These are phyloP conservation scores for Plodia interpunctella DNA, from an alignment of 1,140 invertebrate genomes.

Conservation along the genomic window DNA sequence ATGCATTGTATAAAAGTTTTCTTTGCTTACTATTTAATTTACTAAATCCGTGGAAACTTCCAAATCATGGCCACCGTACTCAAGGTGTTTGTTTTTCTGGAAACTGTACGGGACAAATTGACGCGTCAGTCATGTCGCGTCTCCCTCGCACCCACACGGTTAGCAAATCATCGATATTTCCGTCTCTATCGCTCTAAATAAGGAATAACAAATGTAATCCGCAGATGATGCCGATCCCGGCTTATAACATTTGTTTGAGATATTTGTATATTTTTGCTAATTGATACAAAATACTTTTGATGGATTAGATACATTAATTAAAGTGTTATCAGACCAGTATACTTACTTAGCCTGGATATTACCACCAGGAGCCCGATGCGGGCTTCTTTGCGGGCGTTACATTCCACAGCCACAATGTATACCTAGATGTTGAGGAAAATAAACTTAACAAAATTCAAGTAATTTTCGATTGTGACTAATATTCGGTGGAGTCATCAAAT, in stretches of 20 bases:
- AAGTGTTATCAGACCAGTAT: background rate
- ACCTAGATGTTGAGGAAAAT: too few relatives aligned
- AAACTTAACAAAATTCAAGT: background rate
- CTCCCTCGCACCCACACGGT: constrained; percentile 14
- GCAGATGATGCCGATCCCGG: constrained; percentile 29
- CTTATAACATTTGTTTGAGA: constrained; percentile 30
- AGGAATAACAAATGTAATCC: constrained; percentile 51
- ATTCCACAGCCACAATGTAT: too few relatives aligned
- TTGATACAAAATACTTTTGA: constrained; percentile 6
- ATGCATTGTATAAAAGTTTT: too few relatives aligned
- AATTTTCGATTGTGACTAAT: background rate
- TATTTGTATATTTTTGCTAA: constrained; percentile 11
- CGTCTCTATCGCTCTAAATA: constrained; percentile 39
- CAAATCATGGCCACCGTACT: constrained; percentile 16
- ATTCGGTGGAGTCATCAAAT: background rate
- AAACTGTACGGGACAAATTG: constrained; percentile 45
- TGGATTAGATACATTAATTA: background rate
- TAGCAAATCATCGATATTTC: constrained; percentile 7
- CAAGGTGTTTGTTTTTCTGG: constrained; percentile 48
- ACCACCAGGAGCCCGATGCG: too few relatives aligned
- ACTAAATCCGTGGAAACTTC: background rate
- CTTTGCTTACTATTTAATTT: too few relatives aligned
- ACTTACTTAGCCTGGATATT: too few relatives aligned
- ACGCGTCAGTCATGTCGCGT: constrained; percentile 36
- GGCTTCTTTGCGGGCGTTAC: too few relatives aligned